phyloP scores from a whole-genome alignment of 2,797 vertebrate genomes.

The Podarcis siculus region DNA sequence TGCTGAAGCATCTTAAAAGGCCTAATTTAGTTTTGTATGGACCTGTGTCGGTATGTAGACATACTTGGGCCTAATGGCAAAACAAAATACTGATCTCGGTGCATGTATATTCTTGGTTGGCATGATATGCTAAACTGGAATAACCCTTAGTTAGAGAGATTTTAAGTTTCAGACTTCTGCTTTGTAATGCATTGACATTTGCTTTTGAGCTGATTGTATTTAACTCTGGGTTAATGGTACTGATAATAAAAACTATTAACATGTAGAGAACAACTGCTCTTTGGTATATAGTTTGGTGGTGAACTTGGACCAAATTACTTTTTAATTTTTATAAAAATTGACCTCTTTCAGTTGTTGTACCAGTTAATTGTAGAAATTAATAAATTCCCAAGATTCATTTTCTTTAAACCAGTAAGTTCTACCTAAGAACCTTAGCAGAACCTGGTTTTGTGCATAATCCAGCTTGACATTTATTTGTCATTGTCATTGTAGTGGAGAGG shows the following conservation, averaged over 20 bases:
- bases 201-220: background rate
- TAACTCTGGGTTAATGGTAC: background rate
- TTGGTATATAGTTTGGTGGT: background rate
- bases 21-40: background rate
- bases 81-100: background rate
- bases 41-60: background rate
- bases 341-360: background rate
- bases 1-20: background rate
- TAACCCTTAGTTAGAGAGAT: background rate
- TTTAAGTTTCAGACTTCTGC: background rate
- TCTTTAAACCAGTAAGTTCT: background rate
- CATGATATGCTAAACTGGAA: background rate
- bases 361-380: background rate
- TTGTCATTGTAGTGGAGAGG: background rate
- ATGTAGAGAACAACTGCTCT: background rate
- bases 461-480: background rate
- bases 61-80: background rate
- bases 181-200: background rate
- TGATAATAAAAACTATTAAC: background rate
- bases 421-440: background rate
- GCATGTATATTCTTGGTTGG: background rate
- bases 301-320: background rate
- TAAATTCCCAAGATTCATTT: background rate
- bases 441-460: background rate
- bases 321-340: background rate